Evolutionary conservation across 1,140 invertebrate genomes (phyloP), one percentile per base, ranked within the genome.

Genomic region (Pseudomyrmex gracilis): DNA sequence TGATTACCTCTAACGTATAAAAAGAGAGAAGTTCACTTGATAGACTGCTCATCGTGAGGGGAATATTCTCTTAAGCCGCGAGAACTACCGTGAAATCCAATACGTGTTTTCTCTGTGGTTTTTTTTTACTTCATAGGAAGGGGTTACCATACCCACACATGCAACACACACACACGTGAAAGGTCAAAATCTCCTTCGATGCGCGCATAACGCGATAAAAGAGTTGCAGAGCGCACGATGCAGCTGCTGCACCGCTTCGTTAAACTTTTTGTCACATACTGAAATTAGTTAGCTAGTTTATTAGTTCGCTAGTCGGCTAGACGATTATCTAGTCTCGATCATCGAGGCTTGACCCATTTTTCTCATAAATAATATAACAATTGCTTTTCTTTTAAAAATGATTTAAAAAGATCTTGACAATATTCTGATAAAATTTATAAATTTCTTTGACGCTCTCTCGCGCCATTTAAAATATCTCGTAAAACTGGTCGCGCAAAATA

Each of bases 171-270:
- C 70, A 80, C 34, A 49, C 15, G 43, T 3, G n/a, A 80, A 80
- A 80, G 66, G 76, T 80, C 76, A 20, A 24, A 82, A 47, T 61
- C 57, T 82, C 70, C 58, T 45, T 22, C 70, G 78, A 82, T 82
- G 68, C 71, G 70, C 76, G 66, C 45, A 43, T 85, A 87, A 87
- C 77, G 67, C 68, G 86, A 67, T 61, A 76, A 86, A 86, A 64
- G 63, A 76, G 49, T 45, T 20, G 13, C 22, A 51, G n/a, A 13
- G 9, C 49, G 24, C 70, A 43, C 77, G 58, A 43, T 74, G 80
- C 55, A 74, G 82, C 68, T 76, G 73, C 70, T 49, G 66, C 58
- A 83, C 71, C 53, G 71, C 70, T 77, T 85, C 57, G 17, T 66
- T 53, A 84, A 60, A 24, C 70, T 71, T 88, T 89, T 85, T 77